Evolutionary conservation across 2,113 vertebrate genomes (phyloP).

Genomic region (Larimichthys crocea): DNA sequence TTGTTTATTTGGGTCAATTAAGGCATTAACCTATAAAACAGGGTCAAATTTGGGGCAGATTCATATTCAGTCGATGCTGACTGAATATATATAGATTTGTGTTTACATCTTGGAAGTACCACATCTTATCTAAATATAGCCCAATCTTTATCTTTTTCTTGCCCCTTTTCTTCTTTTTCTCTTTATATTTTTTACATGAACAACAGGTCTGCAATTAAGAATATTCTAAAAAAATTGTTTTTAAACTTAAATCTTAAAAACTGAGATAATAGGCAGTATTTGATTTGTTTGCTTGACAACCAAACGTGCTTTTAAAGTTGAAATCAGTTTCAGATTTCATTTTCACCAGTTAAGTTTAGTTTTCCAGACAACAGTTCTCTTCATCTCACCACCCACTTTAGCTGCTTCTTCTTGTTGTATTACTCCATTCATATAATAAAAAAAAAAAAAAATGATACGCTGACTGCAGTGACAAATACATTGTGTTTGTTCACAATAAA

Average conservation of each 20-base stretch:
- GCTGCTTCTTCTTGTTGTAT: background rate
- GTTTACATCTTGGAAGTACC: background rate
- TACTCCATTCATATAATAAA: background rate
- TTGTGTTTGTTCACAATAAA: background rate
- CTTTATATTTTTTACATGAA: no score
- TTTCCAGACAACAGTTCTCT: background rate
- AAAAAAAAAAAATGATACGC: no score
- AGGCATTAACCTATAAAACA: conserved; percentile 40
- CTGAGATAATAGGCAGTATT: background rate
- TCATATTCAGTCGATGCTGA: conserved; percentile 3
- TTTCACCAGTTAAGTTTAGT: background rate
- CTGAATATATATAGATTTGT: background rate
- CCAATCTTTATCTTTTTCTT: no score
- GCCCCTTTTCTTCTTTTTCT: background rate
- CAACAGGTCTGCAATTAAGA: no score
- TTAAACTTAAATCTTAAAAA: background rate
- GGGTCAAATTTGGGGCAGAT: conserved; percentile 28
- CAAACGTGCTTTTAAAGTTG: background rate
- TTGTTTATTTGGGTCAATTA: conserved; percentile 52
- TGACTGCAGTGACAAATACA: background rate
- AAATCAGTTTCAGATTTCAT: background rate
- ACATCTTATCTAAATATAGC: background rate
- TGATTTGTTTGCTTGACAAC: background rate
- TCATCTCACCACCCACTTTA: background rate
- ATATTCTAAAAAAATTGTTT: background rate